phyloP scores from a whole-genome alignment of 2,113 vertebrate genomes.

The Myotis davidii region DNA sequence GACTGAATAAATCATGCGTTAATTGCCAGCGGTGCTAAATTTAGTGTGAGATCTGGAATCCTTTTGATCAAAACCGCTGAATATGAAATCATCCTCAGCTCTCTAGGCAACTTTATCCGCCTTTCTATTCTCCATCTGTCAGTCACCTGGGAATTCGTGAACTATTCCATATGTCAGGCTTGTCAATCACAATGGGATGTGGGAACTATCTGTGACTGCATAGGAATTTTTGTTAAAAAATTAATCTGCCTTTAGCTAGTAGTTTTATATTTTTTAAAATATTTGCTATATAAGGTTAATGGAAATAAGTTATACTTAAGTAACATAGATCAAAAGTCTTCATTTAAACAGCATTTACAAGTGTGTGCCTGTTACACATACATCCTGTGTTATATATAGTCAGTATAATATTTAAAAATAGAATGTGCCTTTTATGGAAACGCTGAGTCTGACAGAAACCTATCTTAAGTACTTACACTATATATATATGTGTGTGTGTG shows the following conservation, averaged over 20 bases:
- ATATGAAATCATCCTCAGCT: slow-evolving; percentile 94
- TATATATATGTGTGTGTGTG: no score
- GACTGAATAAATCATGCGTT: slow-evolving; percentile 94
- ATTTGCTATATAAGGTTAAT: slow-evolving; percentile 77
- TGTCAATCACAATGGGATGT: slow-evolving; percentile 99
- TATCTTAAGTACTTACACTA: slow-evolving; percentile 26
- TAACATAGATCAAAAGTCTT: slow-evolving; percentile 45
- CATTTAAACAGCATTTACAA: slow-evolving; percentile 40
- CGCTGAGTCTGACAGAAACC: not conserved
- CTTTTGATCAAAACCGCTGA: slow-evolving; percentile 97
- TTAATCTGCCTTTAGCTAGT: slow-evolving; percentile 89
- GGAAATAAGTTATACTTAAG: slow-evolving; percentile 70
- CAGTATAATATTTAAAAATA: slow-evolving; percentile 54
- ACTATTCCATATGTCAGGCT: slow-evolving; percentile 99
- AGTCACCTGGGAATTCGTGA: slow-evolving; percentile 99
- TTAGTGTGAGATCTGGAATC: slow-evolving; percentile 96
- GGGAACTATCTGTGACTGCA: slow-evolving; percentile 92
- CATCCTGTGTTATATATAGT: not conserved
- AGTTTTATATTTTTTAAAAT: slow-evolving; percentile 89
- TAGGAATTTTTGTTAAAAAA: slow-evolving; percentile 91
- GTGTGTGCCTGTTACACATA: slow-evolving; percentile 26
- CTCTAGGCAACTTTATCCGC: slow-evolving; percentile 96
- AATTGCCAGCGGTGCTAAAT: slow-evolving; percentile 99
- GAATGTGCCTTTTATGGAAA: slow-evolving; percentile 7
- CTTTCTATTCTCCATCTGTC: slow-evolving; percentile 95